These are phyloP conservation scores for Drepana arcuata DNA, from an alignment of 1,140 invertebrate genomes.

Conservation along the genomic window DNA sequence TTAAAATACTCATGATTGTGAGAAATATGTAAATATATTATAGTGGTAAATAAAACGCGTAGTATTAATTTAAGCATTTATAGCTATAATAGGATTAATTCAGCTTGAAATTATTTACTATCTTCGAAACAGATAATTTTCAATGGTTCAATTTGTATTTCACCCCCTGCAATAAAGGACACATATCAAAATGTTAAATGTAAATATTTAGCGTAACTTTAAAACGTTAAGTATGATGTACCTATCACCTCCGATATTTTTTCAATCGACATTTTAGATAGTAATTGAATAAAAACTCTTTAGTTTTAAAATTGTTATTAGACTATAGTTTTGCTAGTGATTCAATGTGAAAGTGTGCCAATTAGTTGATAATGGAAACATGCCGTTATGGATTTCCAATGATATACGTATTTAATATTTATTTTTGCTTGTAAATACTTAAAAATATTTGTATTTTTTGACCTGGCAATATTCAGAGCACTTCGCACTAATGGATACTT, in stretches of 20 bases:
- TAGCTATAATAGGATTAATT: conserved; percentile 3
- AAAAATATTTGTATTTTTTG: no score
- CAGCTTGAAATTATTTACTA: not conserved
- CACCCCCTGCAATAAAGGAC: conserved; percentile 25
- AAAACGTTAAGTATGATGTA: no score
- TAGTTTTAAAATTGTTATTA: conserved; percentile 47
- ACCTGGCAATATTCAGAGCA: no score
- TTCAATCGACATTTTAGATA: no score
- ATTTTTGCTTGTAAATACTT: conserved; percentile 32
- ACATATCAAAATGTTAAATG: conserved; percentile 35
- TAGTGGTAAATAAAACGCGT: conserved; percentile 31
- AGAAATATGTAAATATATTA: conserved; percentile 67
- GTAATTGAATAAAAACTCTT: conserved; percentile 25
- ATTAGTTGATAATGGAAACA: conserved; percentile 47
- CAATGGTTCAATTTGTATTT: conserved; percentile 13
- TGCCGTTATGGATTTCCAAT: conserved; percentile 16
- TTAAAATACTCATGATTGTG: conserved; percentile 69
- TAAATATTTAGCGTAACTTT: no score
- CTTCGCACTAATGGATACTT: no score
- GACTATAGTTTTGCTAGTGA: conserved; percentile 63
- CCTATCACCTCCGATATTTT: no score
- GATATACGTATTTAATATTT: conserved; percentile 36
- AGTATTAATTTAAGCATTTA: conserved; percentile 55
- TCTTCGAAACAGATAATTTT: no score
- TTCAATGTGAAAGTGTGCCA: conserved; percentile 68